phyloP scores from a whole-genome alignment of 2,888 invertebrate species.

The Eledona agricola region DNA sequence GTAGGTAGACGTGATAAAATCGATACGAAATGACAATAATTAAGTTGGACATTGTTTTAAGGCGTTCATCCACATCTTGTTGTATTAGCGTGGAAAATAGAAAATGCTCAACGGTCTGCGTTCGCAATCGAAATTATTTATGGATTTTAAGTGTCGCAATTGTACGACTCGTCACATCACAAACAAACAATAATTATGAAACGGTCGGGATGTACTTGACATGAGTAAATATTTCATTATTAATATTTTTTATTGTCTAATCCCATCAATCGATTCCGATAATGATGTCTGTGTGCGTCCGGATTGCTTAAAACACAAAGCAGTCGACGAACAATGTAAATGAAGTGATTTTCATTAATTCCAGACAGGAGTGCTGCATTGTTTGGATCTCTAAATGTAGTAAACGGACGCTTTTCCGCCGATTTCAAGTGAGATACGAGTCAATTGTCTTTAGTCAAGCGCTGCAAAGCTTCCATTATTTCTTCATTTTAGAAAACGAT shows the following conservation, averaged over 20 bases:
- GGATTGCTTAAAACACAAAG: slow-evolving; percentile 9
- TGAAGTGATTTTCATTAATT: slow-evolving; percentile 22
- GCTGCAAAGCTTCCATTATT: slow-evolving; percentile 13
- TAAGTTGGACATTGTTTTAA: too few relatives aligned
- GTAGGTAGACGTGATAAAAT: too few relatives aligned
- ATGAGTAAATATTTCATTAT: slow-evolving; percentile 4
- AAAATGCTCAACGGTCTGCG: too few relatives aligned
- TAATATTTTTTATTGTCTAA: too few relatives aligned
- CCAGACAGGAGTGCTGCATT: slow-evolving; percentile 19
- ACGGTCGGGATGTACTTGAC: slow-evolving; percentile 8
- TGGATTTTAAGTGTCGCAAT: slow-evolving; percentile 13
- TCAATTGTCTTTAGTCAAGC: slow-evolving; percentile 17
- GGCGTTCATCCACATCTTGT: too few relatives aligned
- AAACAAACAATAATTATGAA: slow-evolving; percentile 19
- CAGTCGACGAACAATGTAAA: slow-evolving; percentile 1
- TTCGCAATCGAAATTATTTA: too few relatives aligned
- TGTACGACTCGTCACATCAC: slow-evolving; percentile 5
- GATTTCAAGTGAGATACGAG: slow-evolving; percentile 14
- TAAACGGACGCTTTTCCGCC: slow-evolving; percentile 25
- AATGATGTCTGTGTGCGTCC: not conserved
- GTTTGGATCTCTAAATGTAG: slow-evolving; percentile 14
- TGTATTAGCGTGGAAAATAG: too few relatives aligned
- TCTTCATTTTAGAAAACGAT: too few relatives aligned
- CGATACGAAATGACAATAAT: too few relatives aligned
- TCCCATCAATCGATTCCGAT: too few relatives aligned